Evolutionary conservation across 2,113 vertebrate genomes (phyloP).

Genomic region (Chaetodon auriga): DNA sequence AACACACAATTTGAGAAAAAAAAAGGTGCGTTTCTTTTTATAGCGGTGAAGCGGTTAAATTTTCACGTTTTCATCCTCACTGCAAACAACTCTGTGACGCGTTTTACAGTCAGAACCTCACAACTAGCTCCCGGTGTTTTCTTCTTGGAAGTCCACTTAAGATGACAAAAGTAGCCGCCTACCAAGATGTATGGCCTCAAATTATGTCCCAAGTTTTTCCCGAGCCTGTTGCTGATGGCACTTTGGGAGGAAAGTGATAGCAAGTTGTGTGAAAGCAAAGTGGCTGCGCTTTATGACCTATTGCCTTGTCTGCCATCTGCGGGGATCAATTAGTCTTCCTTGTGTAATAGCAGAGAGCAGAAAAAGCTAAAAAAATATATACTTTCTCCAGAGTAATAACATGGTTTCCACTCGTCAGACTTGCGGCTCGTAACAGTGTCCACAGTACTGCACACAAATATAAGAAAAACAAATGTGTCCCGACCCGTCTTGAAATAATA

Average conservation of each 20-base stretch:
- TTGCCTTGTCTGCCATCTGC: constrained; percentile 76
- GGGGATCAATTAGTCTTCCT: constrained; percentile 82
- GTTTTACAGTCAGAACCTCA: constrained; percentile 27
- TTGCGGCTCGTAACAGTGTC: constrained; percentile 25
- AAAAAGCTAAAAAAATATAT: constrained; percentile 66
- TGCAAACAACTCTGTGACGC: neutral
- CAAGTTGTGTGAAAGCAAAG: constrained; percentile 74
- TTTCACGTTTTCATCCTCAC: neutral
- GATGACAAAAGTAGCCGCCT: constrained; percentile 74
- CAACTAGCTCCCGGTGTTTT: constrained; percentile 44
- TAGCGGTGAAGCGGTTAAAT: neutral
- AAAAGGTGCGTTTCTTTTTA: neutral
- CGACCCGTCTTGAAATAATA: constrained; percentile 2
- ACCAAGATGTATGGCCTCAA: constrained; percentile 75
- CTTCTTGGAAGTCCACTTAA: constrained; percentile 69
- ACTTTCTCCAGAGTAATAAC: constrained; percentile 69
- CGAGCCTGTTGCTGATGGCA: constrained; percentile 66
- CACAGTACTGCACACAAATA: constrained; percentile 27
- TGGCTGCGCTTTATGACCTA: constrained; percentile 76
- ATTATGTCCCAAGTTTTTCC: constrained; percentile 67
- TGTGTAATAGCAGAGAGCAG: constrained; percentile 71
- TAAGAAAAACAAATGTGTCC: constrained; percentile 23
- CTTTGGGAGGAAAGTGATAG: constrained; percentile 74
- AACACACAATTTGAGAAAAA: neutral
- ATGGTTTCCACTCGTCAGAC: constrained; percentile 40